phyloP scores from a whole-genome alignment of 1,140 invertebrate species.

The Lasioglossum baleicum region DNA sequence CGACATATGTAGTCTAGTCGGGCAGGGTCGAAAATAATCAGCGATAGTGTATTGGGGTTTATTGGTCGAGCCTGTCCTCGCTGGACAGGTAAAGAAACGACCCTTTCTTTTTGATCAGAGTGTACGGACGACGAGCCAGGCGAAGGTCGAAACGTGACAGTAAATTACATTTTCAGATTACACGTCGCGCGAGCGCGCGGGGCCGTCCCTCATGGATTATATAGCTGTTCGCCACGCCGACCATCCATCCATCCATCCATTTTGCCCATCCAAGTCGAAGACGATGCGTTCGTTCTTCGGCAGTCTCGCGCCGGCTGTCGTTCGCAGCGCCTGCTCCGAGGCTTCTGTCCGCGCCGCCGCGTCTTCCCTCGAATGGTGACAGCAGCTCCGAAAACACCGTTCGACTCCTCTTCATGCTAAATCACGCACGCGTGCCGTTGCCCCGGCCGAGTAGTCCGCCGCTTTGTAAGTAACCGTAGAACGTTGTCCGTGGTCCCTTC shows the following conservation, averaged over 20 bases:
- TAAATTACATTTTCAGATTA: conserved; percentile 4
- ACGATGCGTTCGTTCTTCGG: conserved; percentile 52
- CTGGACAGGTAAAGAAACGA: too few relatives aligned
- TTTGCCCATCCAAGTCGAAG: conserved; percentile 57
- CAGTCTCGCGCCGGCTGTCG: conserved; percentile 61
- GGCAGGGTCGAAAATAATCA: background rate
- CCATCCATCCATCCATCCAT: conserved; percentile 51
- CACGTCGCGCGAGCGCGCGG: background rate
- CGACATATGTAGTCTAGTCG: background rate
- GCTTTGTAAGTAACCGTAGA: conserved; percentile 4
- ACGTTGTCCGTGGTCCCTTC: background rate
- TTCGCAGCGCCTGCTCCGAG: conserved; percentile 42
- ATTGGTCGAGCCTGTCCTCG: background rate
- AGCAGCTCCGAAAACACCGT: background rate
- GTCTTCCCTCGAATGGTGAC: background rate
- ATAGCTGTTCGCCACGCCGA: conserved; percentile 2
- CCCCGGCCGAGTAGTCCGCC: background rate
- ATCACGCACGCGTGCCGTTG: background rate
- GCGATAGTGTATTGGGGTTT: background rate
- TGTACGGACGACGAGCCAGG: too few relatives aligned
- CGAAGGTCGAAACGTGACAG: too few relatives aligned
- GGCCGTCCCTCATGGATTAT: background rate
- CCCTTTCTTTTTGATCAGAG: too few relatives aligned
- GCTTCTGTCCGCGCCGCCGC: background rate
- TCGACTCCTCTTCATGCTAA: background rate